phyloP scores from a whole-genome alignment of 2,888 invertebrate species.

The Tineola bisselliella region DNA sequence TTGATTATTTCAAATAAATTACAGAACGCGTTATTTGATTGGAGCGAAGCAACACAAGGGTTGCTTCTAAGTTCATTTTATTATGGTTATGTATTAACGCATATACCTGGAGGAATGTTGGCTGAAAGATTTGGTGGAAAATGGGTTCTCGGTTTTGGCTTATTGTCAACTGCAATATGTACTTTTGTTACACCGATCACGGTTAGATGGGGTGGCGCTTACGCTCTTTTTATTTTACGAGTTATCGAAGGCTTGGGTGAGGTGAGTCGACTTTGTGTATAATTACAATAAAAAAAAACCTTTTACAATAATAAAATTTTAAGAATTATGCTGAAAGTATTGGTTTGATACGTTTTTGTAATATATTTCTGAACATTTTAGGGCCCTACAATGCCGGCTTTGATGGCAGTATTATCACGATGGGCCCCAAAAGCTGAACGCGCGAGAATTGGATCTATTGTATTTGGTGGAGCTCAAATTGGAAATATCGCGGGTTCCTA shows the following conservation, averaged over 20 bases:
- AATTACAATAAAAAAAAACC: too few species aligned
- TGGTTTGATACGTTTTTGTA: conserved; percentile 32
- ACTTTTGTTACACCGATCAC: conserved; percentile 82
- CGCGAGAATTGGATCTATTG: conserved; percentile 65
- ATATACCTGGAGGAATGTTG: conserved; percentile 84
- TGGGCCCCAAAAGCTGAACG: conserved; percentile 70
- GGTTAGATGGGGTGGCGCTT: conserved; percentile 66
- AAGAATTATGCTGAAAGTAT: too few species aligned
- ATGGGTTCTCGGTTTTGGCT: conserved; percentile 81
- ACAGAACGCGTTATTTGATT: conserved; percentile 60
- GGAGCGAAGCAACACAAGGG: conserved; percentile 78
- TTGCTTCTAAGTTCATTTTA: conserved; percentile 84
- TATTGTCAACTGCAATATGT: conserved; percentile 81
- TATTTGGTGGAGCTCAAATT: conserved; percentile 68
- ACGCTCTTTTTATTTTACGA: conserved; percentile 64
- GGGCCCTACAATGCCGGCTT: conserved; percentile 71
- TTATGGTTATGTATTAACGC: conserved; percentile 85
- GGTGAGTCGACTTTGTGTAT: conserved; percentile 46
- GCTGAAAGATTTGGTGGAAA: conserved; percentile 87
- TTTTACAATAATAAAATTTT: too few species aligned
- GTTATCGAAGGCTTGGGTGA: conserved; percentile 72
- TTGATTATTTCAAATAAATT: background rate
- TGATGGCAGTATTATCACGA: conserved; percentile 69
- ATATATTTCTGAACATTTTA: conserved; percentile 23
- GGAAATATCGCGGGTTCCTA: conserved; percentile 65